Conservation (phyloP, 1,140 invertebrate species). For the Anastatus disparis region DNA sequence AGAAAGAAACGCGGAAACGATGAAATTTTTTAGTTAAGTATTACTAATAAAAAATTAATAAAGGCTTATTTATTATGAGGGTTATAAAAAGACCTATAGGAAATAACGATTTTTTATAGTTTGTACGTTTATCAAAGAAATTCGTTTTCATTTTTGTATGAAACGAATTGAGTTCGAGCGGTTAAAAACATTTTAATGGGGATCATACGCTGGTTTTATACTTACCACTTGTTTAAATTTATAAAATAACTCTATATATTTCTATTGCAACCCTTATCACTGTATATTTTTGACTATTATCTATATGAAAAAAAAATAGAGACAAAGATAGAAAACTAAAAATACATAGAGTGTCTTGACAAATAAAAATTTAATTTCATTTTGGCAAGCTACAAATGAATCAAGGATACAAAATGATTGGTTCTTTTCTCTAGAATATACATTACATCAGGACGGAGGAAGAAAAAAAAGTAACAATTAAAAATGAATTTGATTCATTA, state of each 20-base stretch:
- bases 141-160: neutral
- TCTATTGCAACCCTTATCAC: too few relatives aligned
- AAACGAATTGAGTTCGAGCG: neutral
- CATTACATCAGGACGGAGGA: slow-evolving; percentile 25
- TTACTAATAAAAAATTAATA: neutral
- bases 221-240: slow-evolving; percentile 33
- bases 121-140: neutral
- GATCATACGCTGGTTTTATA: slow-evolving; percentile 18
- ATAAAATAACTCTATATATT: slow-evolving; percentile 2
- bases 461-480: slow-evolving; percentile 29
- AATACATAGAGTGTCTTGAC: slow-evolving; percentile 36
- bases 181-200: neutral
- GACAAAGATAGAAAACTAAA: slow-evolving; percentile 25
- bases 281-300: neutral
- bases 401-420: slow-evolving; percentile 36
- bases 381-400: slow-evolving; percentile 40
- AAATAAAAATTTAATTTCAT: slow-evolving; percentile 44
- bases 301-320: neutral
- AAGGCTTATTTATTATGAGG: neutral
- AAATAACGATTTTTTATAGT: neutral
- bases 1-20: neutral
- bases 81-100: neutral
- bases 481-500: slow-evolving; percentile 26
- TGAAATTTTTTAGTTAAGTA: neutral
- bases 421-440: slow-evolving; percentile 27